phyloP scores from a whole-genome alignment of 2,113 vertebrate species.

The Serilophus lunatus region DNA sequence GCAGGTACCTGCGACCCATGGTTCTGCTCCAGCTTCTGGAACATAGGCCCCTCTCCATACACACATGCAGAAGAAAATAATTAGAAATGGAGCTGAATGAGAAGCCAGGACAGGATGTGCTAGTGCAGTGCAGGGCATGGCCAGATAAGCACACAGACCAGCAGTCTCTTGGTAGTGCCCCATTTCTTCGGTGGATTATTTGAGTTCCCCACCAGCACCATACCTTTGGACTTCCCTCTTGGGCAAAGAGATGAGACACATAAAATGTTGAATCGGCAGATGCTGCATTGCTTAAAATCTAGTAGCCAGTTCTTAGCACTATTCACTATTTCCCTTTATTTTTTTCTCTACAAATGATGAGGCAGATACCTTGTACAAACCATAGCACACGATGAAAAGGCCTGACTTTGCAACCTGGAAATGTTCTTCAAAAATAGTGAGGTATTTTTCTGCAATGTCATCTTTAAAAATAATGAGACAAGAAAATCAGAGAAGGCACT shows the following conservation, averaged over 20 bases:
- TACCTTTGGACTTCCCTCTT: background rate
- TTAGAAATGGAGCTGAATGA: background rate
- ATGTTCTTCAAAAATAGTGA: background rate
- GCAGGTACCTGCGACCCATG: background rate
- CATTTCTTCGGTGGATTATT: background rate
- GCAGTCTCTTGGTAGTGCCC: background rate
- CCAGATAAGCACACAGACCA: background rate
- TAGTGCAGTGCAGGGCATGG: background rate
- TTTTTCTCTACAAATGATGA: background rate
- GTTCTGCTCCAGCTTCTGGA: background rate
- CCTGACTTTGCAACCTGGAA: background rate
- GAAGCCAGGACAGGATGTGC: background rate
- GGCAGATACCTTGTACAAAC: background rate
- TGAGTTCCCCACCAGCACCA: background rate
- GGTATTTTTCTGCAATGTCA: background rate
- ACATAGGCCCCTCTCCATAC: rapidly evolving
- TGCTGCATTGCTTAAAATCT: background rate
- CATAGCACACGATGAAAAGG: background rate
- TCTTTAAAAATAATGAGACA: background rate
- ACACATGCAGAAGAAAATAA: background rate
- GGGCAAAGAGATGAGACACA: background rate
- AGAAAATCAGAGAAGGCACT: background rate
- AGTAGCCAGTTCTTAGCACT: background rate
- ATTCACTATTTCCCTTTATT: background rate
- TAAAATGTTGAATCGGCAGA: background rate